Base-by-base conservation (phyloP, 2,797 vertebrate species). In the Tenualosa ilisha region DNA sequence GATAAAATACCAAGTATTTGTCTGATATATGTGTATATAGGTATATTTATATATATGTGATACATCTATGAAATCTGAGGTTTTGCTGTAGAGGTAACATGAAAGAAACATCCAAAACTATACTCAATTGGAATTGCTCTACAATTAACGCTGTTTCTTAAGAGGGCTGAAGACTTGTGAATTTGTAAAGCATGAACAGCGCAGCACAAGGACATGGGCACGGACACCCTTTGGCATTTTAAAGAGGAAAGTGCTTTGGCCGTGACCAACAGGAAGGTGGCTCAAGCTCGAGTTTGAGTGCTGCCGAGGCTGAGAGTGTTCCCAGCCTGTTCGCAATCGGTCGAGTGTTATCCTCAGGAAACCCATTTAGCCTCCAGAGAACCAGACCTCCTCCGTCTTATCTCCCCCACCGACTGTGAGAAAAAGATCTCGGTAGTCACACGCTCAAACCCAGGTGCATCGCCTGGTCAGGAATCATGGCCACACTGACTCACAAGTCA, bases 391-490 rank as follows among this genome's bases (percentile, higher is more conserved):
- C 82, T 65, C 40, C 81, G 82, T 88, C 90, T 92, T 93, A 93
- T 93, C 86, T 50, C 40, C 63, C 68, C 13, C 31, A 40, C 72
- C 72, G 8, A 90, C 87, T 92, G 92, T 93, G 93, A 93, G 93
- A 93, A 92, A 89, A 85, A 1, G 31, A 90, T 88, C 89, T 89
- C 86, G 87, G 88, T 31, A 88, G 87, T 88, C 91, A 91, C 86
- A 84, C 8, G n/a, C 81, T 87, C 84, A 90, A 86, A 83, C n/a
- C 59, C 59, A 7, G 9, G 89, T 22, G 54, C 54, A 92, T 92
- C 91, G 94, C 92, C 92, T 93, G 86, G 88, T 89, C 86, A 7
- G 50, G 50, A 51, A 91, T 91, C 91, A 91, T 92, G 92, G 82
- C 89, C 89, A 89, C 93, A 90, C 89, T 86, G 90, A 91, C 37